Percentiles rank a stretch among this genome's conserved stretches.
Evolutionary conservation across 37 sponge, comb jelly and placozoan species (phyloP).

Genomic region (Axinella damicornis): DNA sequence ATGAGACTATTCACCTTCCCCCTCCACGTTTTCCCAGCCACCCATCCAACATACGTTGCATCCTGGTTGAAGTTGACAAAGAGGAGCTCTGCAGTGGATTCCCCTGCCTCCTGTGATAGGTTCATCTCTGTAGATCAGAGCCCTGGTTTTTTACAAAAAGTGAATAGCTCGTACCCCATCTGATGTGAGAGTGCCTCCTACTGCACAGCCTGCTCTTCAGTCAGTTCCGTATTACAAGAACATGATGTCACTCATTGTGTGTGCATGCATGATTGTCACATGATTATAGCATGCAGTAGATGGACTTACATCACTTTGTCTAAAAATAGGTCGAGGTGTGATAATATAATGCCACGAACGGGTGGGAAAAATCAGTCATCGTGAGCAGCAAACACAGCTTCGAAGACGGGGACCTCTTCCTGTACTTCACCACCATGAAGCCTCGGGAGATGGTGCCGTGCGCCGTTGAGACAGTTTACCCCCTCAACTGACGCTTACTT

Average conservation of each 20-base stretch:
- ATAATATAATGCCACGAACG: neutral
- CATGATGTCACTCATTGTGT: no score
- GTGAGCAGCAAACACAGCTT: neutral
- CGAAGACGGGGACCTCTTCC: neutral
- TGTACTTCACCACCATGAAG: no score
- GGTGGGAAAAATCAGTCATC: neutral
- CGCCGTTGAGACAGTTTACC: slow-evolving; percentile 52
- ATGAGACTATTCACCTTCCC: neutral
- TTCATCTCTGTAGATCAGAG: slow-evolving; percentile 51
- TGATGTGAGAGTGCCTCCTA: no score
- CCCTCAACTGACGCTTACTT: slow-evolving; percentile 69
- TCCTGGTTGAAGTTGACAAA: slow-evolving; percentile 95
- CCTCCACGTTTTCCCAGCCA: neutral
- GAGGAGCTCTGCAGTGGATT: slow-evolving; percentile 66
- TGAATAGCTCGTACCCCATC: no score
- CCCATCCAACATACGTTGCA: slow-evolving; percentile 71
- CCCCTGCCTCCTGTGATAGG: slow-evolving; percentile 63
- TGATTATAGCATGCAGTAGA: no score
- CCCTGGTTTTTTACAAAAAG: no score
- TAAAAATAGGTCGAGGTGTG: neutral
- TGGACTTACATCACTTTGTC: no score
- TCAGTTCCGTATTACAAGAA: no score
- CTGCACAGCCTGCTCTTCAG: no score
- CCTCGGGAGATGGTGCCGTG: slow-evolving; percentile 34
- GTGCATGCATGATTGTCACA: no score